Evolutionary conservation across 2,113 vertebrate species (phyloP), one percentile per base, ranked within the genome.

Genomic region (Chrysochloris asiatica): DNA sequence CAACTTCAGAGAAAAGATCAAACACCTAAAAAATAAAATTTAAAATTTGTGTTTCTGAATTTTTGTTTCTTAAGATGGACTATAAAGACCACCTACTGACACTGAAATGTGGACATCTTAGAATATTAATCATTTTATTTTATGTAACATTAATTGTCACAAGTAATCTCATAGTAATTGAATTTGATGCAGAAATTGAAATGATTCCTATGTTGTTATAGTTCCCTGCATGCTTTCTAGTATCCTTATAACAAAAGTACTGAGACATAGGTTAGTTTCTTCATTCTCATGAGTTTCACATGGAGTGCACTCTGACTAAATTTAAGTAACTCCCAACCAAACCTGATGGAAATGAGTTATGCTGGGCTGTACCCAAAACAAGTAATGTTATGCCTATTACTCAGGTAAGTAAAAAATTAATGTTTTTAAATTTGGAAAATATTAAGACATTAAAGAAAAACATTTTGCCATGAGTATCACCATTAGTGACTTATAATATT

Each of bases 1-100:
- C 73, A 69, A 73, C 17, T 61, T 63, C 6, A 36, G 2, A 69
- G 59, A 86, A 95, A 92, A 92, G 63, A 69, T 61, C 54, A 93
- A 85, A 36, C 0, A 3, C 2, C 2, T 48, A 2, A 76, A 81
- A 33, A 82, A 67, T 45, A 71, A 16, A 73, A 43, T 0, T 16
- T 83, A 22, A 43, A 14, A 65, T 47, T 17, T 22, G 1, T 79
- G 28, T n/a, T 71, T 10, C 24, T 81, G 1, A 56, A 21, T 56
- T n/a, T 84, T 83, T 81, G 11, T 73, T 69, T 72, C 24, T 43
- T 69, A 17, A 54, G 38, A 14, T 45, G 2, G 14, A 21, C 2
- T 47, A n/a, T 90, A 77, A 93, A 69, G 5, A 28, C 0, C 30
- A 76, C 38, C 26, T 90, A 21, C 36, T 45, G 1, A 45, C 9